Evolutionary conservation across 2,888 invertebrate species (phyloP).

Genomic region (Drosophila nigritarsus): DNA sequence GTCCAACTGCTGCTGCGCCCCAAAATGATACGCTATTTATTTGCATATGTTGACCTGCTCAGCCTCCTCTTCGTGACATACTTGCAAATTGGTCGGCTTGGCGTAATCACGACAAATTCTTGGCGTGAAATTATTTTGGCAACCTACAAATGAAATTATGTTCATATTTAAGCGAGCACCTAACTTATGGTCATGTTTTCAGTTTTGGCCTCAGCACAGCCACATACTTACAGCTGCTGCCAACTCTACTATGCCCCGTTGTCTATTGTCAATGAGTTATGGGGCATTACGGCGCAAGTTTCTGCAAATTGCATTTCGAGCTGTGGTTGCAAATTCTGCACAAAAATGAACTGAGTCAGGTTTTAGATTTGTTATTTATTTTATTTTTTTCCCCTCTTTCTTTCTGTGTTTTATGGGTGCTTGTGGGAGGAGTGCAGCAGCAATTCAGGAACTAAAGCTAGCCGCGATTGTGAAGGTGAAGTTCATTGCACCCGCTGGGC

Average conservation of each 20-base stretch:
- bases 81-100: slow-evolving; percentile 33
- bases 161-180: slow-evolving; percentile 45
- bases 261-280: slow-evolving; percentile 69
- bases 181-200: slow-evolving; percentile 67
- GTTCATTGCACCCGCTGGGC: slow-evolving; percentile 67
- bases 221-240: slow-evolving; percentile 18
- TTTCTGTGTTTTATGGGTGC: slow-evolving; percentile 1
- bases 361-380: slow-evolving; percentile 12
- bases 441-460: slow-evolving; percentile 49
- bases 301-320: slow-evolving; percentile 50
- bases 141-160: slow-evolving; percentile 56
- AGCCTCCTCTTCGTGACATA: background rate
- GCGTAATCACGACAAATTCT: slow-evolving; percentile 64
- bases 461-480: slow-evolving; percentile 57
- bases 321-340: slow-evolving; percentile 30
- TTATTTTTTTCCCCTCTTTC: background rate
- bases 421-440: slow-evolving; percentile 32
- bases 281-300: slow-evolving; percentile 71
- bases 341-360: slow-evolving; percentile 34
- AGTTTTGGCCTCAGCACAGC: slow-evolving; percentile 10
- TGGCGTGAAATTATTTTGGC: slow-evolving; percentile 65
- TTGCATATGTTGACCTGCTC: slow-evolving; percentile 31
- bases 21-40: slow-evolving; percentile 37
- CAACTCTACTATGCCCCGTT: slow-evolving; percentile 25
- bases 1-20: slow-evolving; percentile 47